phyloP scores from a whole-genome alignment of 1,140 invertebrate species.

The Melanaphis sacchari region DNA sequence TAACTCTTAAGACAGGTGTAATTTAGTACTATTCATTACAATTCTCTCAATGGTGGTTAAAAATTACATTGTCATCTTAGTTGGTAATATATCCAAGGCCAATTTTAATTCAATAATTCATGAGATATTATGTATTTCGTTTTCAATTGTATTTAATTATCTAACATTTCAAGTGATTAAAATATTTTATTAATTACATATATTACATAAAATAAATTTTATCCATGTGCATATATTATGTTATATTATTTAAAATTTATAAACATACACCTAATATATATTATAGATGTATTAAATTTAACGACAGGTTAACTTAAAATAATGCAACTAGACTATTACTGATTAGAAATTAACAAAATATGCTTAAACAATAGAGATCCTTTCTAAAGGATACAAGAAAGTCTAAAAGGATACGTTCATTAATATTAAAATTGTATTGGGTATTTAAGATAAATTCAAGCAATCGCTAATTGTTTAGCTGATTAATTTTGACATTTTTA shows the following conservation, averaged over 20 bases:
- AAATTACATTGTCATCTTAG: not conserved
- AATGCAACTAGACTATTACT: not conserved
- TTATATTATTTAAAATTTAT: too few species aligned
- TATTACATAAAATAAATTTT: not conserved
- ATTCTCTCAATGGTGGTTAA: not conserved
- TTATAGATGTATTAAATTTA: not conserved
- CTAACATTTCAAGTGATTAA: not conserved
- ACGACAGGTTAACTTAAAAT: not conserved
- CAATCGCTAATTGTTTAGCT: too few species aligned
- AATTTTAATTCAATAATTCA: not conserved
- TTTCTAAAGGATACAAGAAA: too few species aligned
- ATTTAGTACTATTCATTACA: not conserved
- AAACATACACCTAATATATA: too few species aligned
- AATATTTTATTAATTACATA: not conserved
- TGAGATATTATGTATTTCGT: not conserved
- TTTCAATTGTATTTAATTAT: not conserved
- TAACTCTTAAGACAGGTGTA: constrained; percentile 25
- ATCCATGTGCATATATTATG: not conserved
- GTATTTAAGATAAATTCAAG: not conserved
- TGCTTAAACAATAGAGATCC: not conserved
- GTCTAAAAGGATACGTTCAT: too few species aligned
- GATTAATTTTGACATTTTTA: not conserved
- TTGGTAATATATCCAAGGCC: not conserved
- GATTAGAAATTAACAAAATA: too few species aligned
- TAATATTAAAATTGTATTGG: not conserved